Conservation (phyloP, 2,888 invertebrate genomes). For the Chrysotoxum bicinctum region DNA sequence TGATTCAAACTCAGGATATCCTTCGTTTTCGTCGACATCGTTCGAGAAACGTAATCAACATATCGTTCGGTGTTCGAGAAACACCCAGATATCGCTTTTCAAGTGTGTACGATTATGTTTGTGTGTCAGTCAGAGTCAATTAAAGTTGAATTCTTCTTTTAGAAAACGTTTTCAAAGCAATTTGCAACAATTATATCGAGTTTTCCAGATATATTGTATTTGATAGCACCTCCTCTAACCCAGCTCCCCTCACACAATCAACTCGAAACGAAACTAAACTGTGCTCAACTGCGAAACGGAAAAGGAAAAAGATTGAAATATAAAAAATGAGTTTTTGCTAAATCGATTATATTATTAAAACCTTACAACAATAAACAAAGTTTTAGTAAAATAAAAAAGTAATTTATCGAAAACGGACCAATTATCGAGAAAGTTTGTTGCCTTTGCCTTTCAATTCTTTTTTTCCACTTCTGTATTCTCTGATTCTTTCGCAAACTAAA, state of each 20-base stretch:
- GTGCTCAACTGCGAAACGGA: constrained; percentile 3
- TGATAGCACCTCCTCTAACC: not conserved
- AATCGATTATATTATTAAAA: constrained; percentile 26
- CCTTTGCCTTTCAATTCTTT: not conserved
- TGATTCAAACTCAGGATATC: constrained; percentile 18
- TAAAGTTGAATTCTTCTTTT: constrained; percentile 30
- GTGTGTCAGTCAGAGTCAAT: constrained; percentile 33
- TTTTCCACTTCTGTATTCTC: not conserved
- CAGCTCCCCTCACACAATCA: not conserved
- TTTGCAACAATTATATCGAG: constrained; percentile 64
- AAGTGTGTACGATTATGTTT: not conserved
- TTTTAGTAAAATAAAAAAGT: constrained; percentile 50
- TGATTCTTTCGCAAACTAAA: not conserved
- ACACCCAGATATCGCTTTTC: not conserved
- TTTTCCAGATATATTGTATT: constrained; percentile 13
- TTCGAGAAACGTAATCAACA: constrained; percentile 9
- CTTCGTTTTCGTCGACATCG: not conserved
- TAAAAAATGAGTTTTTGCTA: constrained; percentile 16
- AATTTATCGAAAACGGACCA: constrained; percentile 63
- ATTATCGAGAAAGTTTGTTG: constrained; percentile 67
- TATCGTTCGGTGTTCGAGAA: not conserved
- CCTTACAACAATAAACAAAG: constrained; percentile 53
- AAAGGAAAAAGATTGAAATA: constrained; percentile 10
- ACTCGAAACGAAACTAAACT: not conserved
- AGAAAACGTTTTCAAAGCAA: constrained; percentile 48